A percentile compares a stretch with the other conserved stretches of the same genome.
Conservation (phyloP, 2,113 vertebrate species). For the Rana temporaria region DNA sequence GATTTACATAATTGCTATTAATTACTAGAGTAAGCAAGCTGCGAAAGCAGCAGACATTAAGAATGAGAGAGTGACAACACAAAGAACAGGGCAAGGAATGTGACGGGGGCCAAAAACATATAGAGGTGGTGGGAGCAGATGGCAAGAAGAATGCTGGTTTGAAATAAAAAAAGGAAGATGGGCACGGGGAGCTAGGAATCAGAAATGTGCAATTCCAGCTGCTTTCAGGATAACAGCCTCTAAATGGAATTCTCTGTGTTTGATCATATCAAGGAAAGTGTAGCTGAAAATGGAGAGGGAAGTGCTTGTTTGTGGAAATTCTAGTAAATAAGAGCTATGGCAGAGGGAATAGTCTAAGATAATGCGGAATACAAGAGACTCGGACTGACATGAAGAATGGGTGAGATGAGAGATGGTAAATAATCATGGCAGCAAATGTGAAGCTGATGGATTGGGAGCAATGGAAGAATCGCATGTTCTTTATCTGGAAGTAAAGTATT, state of each 20-base stretch:
- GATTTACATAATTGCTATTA: conserved; percentile 56
- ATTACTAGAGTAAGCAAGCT: conserved; percentile 52
- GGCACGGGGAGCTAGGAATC: conserved; percentile 26
- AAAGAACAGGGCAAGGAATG: conserved; percentile 24
- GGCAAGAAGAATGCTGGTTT: conserved; percentile 16
- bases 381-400: not conserved
- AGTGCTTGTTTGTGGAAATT: not conserved
- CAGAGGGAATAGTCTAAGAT: not conserved
- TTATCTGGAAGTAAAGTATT: not conserved
- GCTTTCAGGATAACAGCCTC: conserved; percentile 27
- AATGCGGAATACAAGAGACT: not conserved
- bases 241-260: conserved; percentile 24
- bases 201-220: conserved; percentile 58
- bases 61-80: conserved; percentile 20
- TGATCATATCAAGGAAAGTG: not conserved
- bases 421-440: not conserved
- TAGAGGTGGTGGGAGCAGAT: conserved; percentile 39
- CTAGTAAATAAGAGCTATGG: not conserved
- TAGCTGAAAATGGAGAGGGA: not conserved
- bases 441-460: not conserved
- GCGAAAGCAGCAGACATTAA: conserved; percentile 36
- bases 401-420: not conserved
- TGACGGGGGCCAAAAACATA: conserved; percentile 17
- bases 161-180: conserved; percentile 27
- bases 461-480: not conserved